phyloP scores from a whole-genome alignment of 1,140 invertebrate species.

The Xylocopa sonorina region DNA sequence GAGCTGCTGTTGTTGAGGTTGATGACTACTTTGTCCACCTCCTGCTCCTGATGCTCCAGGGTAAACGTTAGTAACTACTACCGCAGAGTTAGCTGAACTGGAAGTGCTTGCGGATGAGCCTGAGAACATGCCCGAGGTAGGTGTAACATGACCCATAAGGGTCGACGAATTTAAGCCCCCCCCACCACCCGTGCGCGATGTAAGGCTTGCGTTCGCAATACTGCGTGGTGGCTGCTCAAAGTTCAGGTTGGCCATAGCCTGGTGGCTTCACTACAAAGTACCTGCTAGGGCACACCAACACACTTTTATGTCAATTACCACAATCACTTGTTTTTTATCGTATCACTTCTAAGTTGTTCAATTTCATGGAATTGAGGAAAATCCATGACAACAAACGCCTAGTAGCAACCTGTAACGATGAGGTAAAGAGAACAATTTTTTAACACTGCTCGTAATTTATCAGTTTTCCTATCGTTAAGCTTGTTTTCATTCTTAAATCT shows the following conservation, averaged over 20 bases:
- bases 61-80: slow-evolving; percentile 79
- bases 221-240: slow-evolving; percentile 90
- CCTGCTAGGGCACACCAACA: slow-evolving; percentile 65
- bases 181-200: slow-evolving; percentile 82
- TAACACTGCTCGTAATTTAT: neutral
- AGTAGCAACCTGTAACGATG: slow-evolving; percentile 34
- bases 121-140: slow-evolving; percentile 85
- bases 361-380: slow-evolving; percentile 49
- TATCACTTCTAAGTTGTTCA: slow-evolving; percentile 44
- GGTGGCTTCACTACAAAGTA: slow-evolving; percentile 72
- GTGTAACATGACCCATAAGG: slow-evolving; percentile 88
- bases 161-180: slow-evolving; percentile 83
- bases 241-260: slow-evolving; percentile 92
- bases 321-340: slow-evolving; percentile 58
- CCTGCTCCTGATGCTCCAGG: slow-evolving; percentile 71
- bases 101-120: slow-evolving; percentile 81
- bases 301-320: slow-evolving; percentile 60
- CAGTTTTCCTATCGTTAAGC: neutral
- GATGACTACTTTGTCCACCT: slow-evolving; percentile 75
- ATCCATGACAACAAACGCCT: slow-evolving; percentile 61
- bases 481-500: neutral
- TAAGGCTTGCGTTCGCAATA: slow-evolving; percentile 87
- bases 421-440: slow-evolving; percentile 15
- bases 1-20: slow-evolving; percentile 83
- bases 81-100: slow-evolving; percentile 76